Evolutionary conservation across 1,140 invertebrate species (phyloP), one percentile per base, ranked within the genome.

Genomic region (Magallana gigas): DNA sequence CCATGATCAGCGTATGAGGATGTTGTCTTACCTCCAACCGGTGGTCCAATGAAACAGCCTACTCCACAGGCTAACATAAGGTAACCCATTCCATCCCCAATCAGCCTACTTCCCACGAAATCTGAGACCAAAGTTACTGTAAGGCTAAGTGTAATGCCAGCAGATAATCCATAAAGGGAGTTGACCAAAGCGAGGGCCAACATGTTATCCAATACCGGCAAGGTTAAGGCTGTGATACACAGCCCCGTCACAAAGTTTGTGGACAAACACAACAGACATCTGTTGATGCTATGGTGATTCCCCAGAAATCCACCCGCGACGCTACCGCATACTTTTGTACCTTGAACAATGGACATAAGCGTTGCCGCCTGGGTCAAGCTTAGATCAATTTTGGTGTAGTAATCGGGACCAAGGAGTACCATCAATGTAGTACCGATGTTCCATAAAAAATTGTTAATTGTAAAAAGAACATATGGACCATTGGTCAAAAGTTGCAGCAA

Each of bases 21-120:
- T 48, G 36, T 4, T 5, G 68, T 90, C 90, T 68, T 89, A 94
- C 93, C 93, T 90, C 92, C 92, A 2, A 93, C 6, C 9, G 92
- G 91, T 60, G 93, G 93, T 83, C 93, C 93, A 59, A 91, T 36
- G 57, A 93, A 91, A 59, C 86, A 83, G 48, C 93, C 93, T 48
- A 93, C 56, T 36, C 93, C 93, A 91, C 93, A 93, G n/a, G 90
- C 90, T 23, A 93, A 81, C 91, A 93, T 92, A 7, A 93, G 87
- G 64, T 93, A 93, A 8, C 93, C 93, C 29, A 93, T 89, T 1
- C 90, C 93, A 87, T 92, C 89, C 7, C 90, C 91, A 7, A 93
- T 85, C 59, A 87, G 87, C 23, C 92, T 86, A 9, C 89, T 64
- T 11, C 93, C 92, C 8, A 93, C 86, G 2, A 94, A 87, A 58